phyloP scores from a whole-genome alignment of 2,113 vertebrate genomes.

The Mormoops blainvillei region DNA sequence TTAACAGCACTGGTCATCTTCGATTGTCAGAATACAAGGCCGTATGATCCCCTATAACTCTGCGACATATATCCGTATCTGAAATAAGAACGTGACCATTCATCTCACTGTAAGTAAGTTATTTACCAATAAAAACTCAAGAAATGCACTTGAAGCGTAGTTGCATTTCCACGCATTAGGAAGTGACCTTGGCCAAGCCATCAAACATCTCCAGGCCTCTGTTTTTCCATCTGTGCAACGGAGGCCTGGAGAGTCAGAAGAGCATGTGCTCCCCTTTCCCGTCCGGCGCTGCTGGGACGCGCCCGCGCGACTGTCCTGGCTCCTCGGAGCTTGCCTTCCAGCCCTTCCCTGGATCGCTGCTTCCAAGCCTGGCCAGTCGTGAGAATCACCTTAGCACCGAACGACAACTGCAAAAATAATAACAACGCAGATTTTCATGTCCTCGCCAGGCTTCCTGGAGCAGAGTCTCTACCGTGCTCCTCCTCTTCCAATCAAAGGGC shows the following conservation, averaged over 20 bases:
- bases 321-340: not conserved
- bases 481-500: not conserved
- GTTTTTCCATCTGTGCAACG: not conserved
- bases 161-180: not conserved
- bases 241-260: not conserved
- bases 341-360: rapidly evolving
- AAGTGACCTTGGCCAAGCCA: not conserved
- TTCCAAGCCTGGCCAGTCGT: not conserved
- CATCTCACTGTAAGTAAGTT: not conserved
- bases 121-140: not conserved
- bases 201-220: not conserved
- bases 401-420: not conserved
- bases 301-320: not conserved
- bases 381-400: not conserved
- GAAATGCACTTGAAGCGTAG: not conserved
- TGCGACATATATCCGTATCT: not conserved
- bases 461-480: not conserved
- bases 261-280: not conserved
- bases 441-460: not conserved
- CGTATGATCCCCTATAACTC: not conserved
- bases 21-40: not conserved
- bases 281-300: not conserved
- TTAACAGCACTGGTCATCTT: not conserved
- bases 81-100: not conserved
- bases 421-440: not conserved